Evolutionary conservation across 2,888 invertebrate species (phyloP), one percentile per base, ranked within the genome.

Genomic region (Tricholauxania praeusta): DNA sequence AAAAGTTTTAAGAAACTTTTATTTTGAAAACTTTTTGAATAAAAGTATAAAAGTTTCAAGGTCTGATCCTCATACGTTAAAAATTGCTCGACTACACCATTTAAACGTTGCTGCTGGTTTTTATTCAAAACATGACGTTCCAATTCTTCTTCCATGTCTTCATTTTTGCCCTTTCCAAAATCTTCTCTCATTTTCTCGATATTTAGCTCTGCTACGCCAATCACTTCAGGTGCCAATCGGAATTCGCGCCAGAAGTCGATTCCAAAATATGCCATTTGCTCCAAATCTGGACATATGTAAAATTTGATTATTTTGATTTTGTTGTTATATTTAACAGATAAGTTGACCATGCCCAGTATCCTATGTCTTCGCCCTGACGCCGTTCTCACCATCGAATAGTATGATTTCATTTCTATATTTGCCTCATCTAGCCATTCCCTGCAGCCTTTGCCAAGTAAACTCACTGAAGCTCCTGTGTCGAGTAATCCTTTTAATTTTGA

Each of bases 371-470:
- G 22, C 7, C 60, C 60, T 5, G 39, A 3, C 39, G 39, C 62
- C 7, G 62, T 62, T 62, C 47, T 62, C 47, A 62, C 62, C 17
- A 10, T 3, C 12, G 62, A 47, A 4, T 47, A n/a, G 47, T 62
- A 48, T 14, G 39, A 47, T 39, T 47, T n/a, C 12, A 62, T 48
- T n/a, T n/a, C n/a, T n/a, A 47, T n/a, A 12, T 57, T 19, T 12
- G 57, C n/a, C 14, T 68, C 32, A 19, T 48, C 19, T 5, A 68
- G 2, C 15, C 57, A 19, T 28, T 68, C 68, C n/a, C 12, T 48
- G 57, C 68, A 68, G 15, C 57, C 57, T 15, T 68, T 59, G 22
- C 68, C 72, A 39, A 72, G n/a, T 39, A 72, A 51, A 48, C 60
- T 72, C 19, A 66, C 67, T 8, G 67, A 59, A 14, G 67, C 60